These are phyloP conservation scores for Mylabris sibirica DNA, from an alignment of 2,888 invertebrate genomes.

Conservation along the genomic window DNA sequence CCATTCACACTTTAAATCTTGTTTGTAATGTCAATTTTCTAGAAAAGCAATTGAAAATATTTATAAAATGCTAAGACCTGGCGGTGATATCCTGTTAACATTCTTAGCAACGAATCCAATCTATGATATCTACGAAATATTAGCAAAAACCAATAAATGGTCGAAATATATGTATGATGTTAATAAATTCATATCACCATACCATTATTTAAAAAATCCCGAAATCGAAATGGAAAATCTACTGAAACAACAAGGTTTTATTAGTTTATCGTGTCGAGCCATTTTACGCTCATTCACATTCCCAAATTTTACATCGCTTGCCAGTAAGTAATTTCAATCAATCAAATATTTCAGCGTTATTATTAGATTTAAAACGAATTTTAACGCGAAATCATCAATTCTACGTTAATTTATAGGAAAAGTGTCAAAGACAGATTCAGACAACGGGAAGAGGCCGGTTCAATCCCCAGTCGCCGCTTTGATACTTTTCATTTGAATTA, in stretches of 20 bases:
- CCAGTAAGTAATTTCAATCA: constrained; percentile 65
- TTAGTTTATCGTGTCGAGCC: constrained; percentile 66
- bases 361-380: no score
- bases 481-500: no score
- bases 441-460: no score
- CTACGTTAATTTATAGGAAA: no score
- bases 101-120: constrained; percentile 75
- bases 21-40: constrained; percentile 45
- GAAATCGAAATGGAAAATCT: constrained; percentile 64
- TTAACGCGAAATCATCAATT: no score
- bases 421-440: no score
- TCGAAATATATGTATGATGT: constrained; percentile 71
- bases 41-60: constrained; percentile 73
- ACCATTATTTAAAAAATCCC: constrained; percentile 70
- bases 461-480: no score
- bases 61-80: constrained; percentile 69
- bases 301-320: constrained; percentile 65
- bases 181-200: constrained; percentile 72
- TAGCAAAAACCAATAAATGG: constrained; percentile 68
- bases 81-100: constrained; percentile 73
- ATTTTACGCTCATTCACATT: constrained; percentile 68
- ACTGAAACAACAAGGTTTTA: constrained; percentile 69
- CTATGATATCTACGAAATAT: constrained; percentile 72
- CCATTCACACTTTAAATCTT: no score
- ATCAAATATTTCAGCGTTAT: constrained; percentile 1